phyloP scores from a whole-genome alignment of 2,888 invertebrate genomes.

The Tenthredo mesomela region DNA sequence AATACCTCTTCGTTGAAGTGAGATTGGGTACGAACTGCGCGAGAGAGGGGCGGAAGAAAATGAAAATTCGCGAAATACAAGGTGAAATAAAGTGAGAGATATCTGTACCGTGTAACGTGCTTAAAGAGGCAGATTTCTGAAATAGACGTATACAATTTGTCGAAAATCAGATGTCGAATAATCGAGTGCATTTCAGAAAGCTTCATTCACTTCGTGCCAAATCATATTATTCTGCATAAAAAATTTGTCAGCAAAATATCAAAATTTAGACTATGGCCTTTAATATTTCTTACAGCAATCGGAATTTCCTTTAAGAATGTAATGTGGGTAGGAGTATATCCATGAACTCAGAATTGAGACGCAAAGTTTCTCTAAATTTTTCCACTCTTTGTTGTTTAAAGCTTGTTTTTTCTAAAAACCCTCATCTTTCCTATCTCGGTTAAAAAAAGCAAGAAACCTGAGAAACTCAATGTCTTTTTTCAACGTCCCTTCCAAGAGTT shows the following conservation, averaged over 20 bases:
- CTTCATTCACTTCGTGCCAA: not conserved
- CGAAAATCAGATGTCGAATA: not conserved
- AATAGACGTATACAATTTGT: not conserved
- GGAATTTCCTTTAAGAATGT: not conserved
- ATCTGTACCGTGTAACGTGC: not conserved
- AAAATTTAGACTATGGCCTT: not conserved
- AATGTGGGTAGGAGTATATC: not conserved
- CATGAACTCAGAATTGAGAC: not conserved
- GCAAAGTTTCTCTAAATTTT: not conserved
- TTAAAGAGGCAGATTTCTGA: not conserved
- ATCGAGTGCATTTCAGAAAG: not conserved
- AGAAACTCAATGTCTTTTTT: not conserved
- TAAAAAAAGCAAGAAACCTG: not conserved
- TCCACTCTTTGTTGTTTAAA: not conserved
- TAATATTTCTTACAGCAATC: not conserved
- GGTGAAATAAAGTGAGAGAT: not conserved
- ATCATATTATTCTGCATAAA: not conserved
- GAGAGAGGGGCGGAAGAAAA: not conserved
- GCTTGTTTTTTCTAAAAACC: not conserved
- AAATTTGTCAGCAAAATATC: not conserved
- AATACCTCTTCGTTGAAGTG: constrained; percentile 16
- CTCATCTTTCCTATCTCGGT: not conserved
- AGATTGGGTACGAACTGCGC: not conserved
- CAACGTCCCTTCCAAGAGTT: not conserved
- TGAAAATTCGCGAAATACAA: constrained; percentile 6